A percentile compares a stretch with the other conserved stretches of the same genome.
Evolutionary conservation across 1,140 invertebrate species (phyloP).

Genomic region (Achatina immaculata): DNA sequence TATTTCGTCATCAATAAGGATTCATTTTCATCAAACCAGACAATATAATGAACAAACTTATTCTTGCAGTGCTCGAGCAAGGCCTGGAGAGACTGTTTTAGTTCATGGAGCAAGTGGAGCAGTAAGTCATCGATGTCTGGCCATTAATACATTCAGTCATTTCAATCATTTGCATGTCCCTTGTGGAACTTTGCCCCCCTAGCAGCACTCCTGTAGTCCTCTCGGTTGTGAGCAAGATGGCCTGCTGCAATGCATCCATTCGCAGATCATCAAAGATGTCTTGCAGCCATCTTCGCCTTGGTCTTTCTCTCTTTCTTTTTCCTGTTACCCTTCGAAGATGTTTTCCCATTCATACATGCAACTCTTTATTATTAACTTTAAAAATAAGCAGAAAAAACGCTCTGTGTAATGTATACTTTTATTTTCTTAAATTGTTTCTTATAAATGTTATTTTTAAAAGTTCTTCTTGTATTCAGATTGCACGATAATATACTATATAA

Average conservation of each 20-base stretch:
- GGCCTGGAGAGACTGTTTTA: constrained; percentile 72
- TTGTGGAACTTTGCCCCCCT: too few relatives aligned
- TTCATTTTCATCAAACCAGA: not conserved
- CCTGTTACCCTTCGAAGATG: not conserved
- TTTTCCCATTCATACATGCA: not conserved
- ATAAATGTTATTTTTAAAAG: too few relatives aligned
- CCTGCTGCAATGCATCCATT: too few relatives aligned
- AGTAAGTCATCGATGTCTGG: constrained; percentile 70
- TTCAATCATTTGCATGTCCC: too few relatives aligned
- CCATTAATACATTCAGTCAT: too few relatives aligned
- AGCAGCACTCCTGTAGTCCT: too few relatives aligned
- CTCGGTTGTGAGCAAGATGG: too few relatives aligned
- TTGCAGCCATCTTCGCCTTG: too few relatives aligned
- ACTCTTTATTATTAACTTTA: not conserved
- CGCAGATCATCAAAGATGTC: too few relatives aligned
- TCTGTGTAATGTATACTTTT: not conserved
- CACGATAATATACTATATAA: too few relatives aligned
- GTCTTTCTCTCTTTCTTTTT: not conserved
- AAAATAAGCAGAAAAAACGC: not conserved
- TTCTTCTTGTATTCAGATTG: too few relatives aligned
- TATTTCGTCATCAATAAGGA: too few relatives aligned
- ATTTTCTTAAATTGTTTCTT: not conserved
- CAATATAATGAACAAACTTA: not conserved
- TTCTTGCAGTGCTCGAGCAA: constrained; percentile 67
- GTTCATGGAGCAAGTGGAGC: constrained; percentile 78